A percentile compares a stretch with the other conserved stretches of the same genome.
Conservation (phyloP, 37 sponge, comb jelly and placozoan genomes). For the Ephydatia muelleri region DNA sequence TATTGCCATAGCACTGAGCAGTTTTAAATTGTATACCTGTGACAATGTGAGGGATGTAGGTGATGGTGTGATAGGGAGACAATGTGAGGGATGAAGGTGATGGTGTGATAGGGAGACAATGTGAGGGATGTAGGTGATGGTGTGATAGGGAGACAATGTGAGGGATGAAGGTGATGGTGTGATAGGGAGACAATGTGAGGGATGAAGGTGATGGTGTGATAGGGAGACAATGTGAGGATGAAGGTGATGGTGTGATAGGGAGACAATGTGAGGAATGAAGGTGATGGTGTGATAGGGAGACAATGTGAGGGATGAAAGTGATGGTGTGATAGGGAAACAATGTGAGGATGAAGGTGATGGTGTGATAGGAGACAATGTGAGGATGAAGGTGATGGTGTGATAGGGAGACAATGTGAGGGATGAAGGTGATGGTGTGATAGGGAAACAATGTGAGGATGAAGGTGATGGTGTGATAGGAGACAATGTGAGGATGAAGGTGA, state of each 20-base stretch:
- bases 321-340: background rate
- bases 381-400: background rate
- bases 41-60: background rate
- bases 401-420: background rate
- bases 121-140: background rate
- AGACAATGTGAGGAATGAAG: no score
- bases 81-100: no score
- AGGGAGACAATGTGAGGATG: background rate
- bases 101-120: background rate
- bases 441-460: no score
- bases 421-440: no score
- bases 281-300: no score
- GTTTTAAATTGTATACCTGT: conserved; percentile 51
- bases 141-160: no score
- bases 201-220: background rate
- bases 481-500: background rate
- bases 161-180: no score
- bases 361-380: background rate
- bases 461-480: no score
- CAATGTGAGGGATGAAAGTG: no score
- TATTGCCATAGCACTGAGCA: conserved; percentile 44
- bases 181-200: no score
- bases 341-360: conserved; percentile 8
- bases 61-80: no score
- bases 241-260: background rate